These are phyloP conservation scores for Gallinago nigripennis DNA, from an alignment of 2,797 vertebrate species.

Conservation along the genomic window DNA sequence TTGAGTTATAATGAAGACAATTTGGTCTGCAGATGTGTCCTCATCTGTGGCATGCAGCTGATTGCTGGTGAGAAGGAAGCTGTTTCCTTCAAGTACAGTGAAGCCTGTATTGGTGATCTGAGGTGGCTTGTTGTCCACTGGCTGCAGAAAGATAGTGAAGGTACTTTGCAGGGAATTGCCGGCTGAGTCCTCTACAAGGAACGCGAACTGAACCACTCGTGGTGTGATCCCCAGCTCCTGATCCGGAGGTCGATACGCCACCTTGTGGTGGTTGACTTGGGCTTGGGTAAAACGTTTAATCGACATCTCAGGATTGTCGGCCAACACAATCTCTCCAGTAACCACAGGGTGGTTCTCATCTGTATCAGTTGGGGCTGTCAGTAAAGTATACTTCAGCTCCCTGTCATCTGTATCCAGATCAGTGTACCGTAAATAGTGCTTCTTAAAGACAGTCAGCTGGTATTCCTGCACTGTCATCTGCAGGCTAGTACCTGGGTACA, in stretches of 20 bases:
- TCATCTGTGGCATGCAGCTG: conserved; percentile 85
- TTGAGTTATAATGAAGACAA: conserved; percentile 82
- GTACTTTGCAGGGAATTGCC: conserved; percentile 83
- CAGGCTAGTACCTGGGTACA: conserved; percentile 82
- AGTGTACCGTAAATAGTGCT: conserved; percentile 82
- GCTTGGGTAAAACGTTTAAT: conserved; percentile 87
- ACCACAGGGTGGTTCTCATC: conserved; percentile 83
- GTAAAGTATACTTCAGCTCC: conserved; percentile 84
- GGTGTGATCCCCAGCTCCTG: conserved; percentile 86
- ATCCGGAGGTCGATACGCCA: conserved; percentile 86
- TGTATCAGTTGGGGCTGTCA: conserved; percentile 81
- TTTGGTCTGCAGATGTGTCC: conserved; percentile 84
- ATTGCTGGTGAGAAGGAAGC: conserved; percentile 79
- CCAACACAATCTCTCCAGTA: conserved; percentile 84
- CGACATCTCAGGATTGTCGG: conserved; percentile 77
- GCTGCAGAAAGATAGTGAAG: conserved; percentile 88
- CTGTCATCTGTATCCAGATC: conserved; percentile 88
- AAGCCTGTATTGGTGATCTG: conserved; percentile 86
- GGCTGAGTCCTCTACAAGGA: conserved; percentile 84
- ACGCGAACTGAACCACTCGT: conserved; percentile 86
- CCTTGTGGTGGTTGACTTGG: conserved; percentile 89
- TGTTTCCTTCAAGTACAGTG: conserved; percentile 79
- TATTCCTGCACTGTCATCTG: conserved; percentile 89
- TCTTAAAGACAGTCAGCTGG: conserved; percentile 84
- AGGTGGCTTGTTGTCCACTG: conserved; percentile 87